Base-by-base conservation (phyloP, 2,888 invertebrate species). In the Trachelus tabidus region DNA sequence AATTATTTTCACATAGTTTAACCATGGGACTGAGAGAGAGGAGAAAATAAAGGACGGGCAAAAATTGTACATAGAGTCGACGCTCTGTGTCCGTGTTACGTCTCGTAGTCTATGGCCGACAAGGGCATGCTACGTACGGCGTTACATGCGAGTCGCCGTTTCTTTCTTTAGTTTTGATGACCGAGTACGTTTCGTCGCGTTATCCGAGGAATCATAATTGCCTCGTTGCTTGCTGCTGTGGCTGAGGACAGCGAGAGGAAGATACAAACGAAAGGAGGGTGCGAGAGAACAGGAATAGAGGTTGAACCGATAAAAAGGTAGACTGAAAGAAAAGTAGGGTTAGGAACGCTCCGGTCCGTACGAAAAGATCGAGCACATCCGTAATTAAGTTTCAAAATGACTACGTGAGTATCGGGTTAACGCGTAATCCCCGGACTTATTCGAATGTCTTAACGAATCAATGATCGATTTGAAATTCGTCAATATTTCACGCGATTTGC, bases 141-240 rank as follows among this genome's bases (percentile, higher is more conserved):
- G 37, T 37, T 56, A 9, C 23, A 23, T 56, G 15, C 56, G 9
- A 56, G 23, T 9, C 23, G 56, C 56, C 23, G 56, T 56, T 23
- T 56, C 56, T 23, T 56, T 56, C 56, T 23, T 56, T 56, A 23
- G 33, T 71, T 71, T 71, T 11, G 33, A 33, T 71, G 71, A 34
- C 71, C 71, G 71, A 71, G 71, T 71, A 79, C 82, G 81, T 80
- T 82, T 80, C 77, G 83, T 82, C 81, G 82, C 82, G 81, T 83
- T 83, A 83, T 83, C 83, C 79, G 83, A 82, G 80, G 82, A 83
- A 83, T 83, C 82, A 81, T 31, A 31, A 34, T 34, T 71, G 71
- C 71, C 12, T 71, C 33, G 71, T 33, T 71, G 23, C 33, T 3
- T 31, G 31, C 34, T 34, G 33, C 33, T 9, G 71, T 71, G 31